Evolutionary conservation across 2,888 invertebrate species (phyloP), one percentile per base, ranked within the genome.

Genomic region (Tricholauxania praeusta): DNA sequence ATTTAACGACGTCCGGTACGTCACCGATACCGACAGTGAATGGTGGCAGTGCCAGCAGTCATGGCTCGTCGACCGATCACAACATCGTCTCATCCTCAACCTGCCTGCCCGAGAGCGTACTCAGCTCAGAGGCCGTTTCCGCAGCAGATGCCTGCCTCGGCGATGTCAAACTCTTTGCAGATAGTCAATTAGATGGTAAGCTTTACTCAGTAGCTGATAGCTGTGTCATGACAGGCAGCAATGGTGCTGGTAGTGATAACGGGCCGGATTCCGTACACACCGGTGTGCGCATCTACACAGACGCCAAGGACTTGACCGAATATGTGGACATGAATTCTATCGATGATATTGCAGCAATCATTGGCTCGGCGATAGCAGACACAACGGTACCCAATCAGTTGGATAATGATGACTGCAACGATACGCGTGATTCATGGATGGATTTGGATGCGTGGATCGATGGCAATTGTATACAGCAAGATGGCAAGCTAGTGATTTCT

Each of bases 361-460:
- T 96, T 76, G 95, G 96, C 1, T 95, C 94, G 3, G 95, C 96
- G 72, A 95, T 96, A 80, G 96, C 95, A 1, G 96, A 95, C 82
- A 95, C 95, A 12, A 96, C 96, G 1, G 94, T 94, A 52, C 93
- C 93, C n/a, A 91, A 90, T 78, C 89, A 90, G 72, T 89, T 90
- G 75, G 90, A 91, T n/a, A 91, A 91, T 77, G 94, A 94, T 77
- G 93, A 93, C 69, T 92, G 92, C 1, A 88, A 90, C 83, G 92
- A 92, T 67, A 94, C 94, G 1, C 89, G 94, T 74, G 95, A 95
- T 80, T 93, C 93, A 79, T 96, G 96, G 96, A 94, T 95, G 90
- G 95, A 96, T 83, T 89, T 96, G 69, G 96, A 96, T 77, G 93
- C 94, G 72, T 95, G 94, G 94, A 94, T 96, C 79, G 93, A 94